Evolutionary conservation across 2,797 vertebrate species (phyloP).

Genomic region (Spinus olivaceus): DNA sequence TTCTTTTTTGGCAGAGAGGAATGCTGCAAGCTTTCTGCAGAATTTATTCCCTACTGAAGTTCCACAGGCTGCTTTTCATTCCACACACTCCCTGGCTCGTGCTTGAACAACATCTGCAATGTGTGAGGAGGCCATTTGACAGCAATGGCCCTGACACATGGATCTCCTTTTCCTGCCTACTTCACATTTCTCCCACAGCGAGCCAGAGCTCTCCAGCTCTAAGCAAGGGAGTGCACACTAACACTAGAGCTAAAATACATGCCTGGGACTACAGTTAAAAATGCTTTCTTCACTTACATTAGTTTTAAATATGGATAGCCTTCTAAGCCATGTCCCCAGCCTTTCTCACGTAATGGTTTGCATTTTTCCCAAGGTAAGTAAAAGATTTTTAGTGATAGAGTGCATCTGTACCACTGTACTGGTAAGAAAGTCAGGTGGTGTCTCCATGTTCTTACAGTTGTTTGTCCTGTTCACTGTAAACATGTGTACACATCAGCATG

Average conservation of each 20-base stretch:
- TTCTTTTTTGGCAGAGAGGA: background rate
- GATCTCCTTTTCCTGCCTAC: background rate
- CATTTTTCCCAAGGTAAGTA: background rate
- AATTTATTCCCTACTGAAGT: background rate
- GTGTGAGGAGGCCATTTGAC: conserved; percentile 17
- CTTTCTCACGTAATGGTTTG: background rate
- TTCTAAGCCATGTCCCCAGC: background rate
- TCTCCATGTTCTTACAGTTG: background rate
- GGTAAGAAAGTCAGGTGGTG: background rate
- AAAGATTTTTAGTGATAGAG: background rate
- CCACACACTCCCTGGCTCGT: background rate
- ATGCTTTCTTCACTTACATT: background rate
- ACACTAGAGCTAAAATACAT: background rate
- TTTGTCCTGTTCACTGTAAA: background rate
- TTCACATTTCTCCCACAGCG: conserved; percentile 1
- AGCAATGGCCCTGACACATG: background rate
- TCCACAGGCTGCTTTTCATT: conserved; percentile 31
- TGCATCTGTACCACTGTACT: background rate
- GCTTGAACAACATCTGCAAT: conserved; percentile 15
- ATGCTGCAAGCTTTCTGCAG: background rate
- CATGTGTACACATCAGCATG: background rate
- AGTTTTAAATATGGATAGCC: background rate
- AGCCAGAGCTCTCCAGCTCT: background rate
- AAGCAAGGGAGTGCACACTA: background rate
- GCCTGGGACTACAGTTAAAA: background rate